Evolutionary conservation across 2,797 vertebrate genomes (phyloP).

Genomic region (Pseudochirops corinnae): DNA sequence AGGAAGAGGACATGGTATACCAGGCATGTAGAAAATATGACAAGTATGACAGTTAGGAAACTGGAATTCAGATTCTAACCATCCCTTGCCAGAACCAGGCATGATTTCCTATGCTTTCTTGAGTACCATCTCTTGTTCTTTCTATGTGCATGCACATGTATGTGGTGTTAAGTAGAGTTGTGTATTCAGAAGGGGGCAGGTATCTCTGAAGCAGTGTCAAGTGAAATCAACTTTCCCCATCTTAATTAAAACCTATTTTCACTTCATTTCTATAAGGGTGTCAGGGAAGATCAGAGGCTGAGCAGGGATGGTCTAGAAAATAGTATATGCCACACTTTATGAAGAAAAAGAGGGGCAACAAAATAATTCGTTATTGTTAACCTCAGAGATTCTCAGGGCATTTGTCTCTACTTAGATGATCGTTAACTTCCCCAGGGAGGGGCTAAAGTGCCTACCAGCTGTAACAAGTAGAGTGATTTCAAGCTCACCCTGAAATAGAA

Average conservation of each 20-base stretch:
- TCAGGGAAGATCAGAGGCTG: slow-evolving; percentile 59
- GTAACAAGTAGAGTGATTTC: not conserved
- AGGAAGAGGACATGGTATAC: not conserved
- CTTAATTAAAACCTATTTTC: slow-evolving; percentile 66
- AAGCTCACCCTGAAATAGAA: not conserved
- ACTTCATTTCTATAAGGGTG: slow-evolving; percentile 57
- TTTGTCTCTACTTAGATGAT: not conserved
- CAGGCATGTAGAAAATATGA: not conserved
- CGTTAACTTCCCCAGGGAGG: not conserved
- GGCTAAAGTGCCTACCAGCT: not conserved
- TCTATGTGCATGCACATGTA: not conserved
- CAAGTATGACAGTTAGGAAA: not conserved
- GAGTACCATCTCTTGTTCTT: not conserved
- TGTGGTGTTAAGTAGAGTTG: not conserved
- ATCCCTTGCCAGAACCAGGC: not conserved
- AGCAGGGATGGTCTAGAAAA: slow-evolving; percentile 33
- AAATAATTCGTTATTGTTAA: slow-evolving; percentile 40
- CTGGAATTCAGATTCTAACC: not conserved
- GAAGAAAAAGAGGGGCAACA: slow-evolving; percentile 25
- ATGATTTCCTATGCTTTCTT: not conserved
- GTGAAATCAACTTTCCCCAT: slow-evolving; percentile 26
- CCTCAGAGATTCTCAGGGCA: slow-evolving; percentile 15
- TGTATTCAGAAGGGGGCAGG: rapidly evolving
- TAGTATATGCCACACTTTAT: slow-evolving; percentile 56
- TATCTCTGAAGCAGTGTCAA: slow-evolving; percentile 11